Conservation (phyloP, 2,113 vertebrate genomes). For the Vulpes vulpes region DNA sequence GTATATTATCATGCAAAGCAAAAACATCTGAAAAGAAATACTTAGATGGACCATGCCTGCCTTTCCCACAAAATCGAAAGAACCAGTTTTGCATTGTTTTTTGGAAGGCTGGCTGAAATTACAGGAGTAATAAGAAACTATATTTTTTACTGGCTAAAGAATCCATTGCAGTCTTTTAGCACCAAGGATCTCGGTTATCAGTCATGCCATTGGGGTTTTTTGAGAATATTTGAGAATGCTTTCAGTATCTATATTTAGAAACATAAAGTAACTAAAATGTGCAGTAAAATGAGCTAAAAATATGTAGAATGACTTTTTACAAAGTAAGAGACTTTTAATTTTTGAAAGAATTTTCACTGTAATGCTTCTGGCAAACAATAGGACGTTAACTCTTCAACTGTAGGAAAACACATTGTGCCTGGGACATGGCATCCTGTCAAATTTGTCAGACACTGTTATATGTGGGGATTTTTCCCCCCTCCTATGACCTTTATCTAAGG, state of each 20-base stretch:
- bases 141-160: conserved; percentile 1
- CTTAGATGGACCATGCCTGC: neutral
- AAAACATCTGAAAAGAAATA: neutral
- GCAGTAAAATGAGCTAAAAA: neutral
- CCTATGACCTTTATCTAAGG: neutral
- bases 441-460: neutral
- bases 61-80: neutral
- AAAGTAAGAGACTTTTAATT: neutral
- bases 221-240: neutral
- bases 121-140: neutral
- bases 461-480: neutral
- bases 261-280: neutral
- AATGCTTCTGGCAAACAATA: neutral
- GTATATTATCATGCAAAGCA: neutral
- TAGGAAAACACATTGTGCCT: neutral
- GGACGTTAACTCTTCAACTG: neutral
- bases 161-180: neutral
- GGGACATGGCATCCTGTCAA: neutral
- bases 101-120: neutral
- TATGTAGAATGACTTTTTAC: neutral
- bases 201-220: neutral
- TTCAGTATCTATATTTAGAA: neutral
- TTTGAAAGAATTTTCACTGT: neutral
- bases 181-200: neutral
- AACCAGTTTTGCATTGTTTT: neutral